Percentiles rank a stretch among this genome's conserved stretches.
Conservation (phyloP, 2,888 invertebrate species). For the Lasioglossum morio region DNA sequence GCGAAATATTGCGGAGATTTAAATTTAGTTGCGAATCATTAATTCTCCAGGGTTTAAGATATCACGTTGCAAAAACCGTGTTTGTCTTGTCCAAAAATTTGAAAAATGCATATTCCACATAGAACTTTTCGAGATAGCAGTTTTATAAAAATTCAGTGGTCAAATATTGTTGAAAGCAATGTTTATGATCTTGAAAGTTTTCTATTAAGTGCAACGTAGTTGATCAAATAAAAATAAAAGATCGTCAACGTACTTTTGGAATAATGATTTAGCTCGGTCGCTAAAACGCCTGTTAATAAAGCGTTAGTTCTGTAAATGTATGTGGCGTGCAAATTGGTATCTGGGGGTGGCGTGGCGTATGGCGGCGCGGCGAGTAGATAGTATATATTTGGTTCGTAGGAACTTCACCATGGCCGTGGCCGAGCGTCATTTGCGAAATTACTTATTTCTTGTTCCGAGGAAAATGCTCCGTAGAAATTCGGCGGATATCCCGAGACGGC, state of each 20-base stretch:
- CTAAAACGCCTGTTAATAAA: neutral
- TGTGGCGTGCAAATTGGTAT: neutral
- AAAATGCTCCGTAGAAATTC: constrained; percentile 69
- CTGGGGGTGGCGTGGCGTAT: too few relatives aligned
- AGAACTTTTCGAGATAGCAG: too few relatives aligned
- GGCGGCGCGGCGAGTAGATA: constrained; percentile 21
- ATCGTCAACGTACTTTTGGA: neutral
- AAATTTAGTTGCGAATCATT: constrained; percentile 3
- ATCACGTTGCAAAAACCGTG: neutral
- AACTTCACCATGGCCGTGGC: constrained; percentile 27
- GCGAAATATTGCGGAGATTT: neutral
- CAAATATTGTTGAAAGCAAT: too few relatives aligned
- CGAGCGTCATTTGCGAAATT: constrained; percentile 53
- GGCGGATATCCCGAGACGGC: constrained; percentile 68
- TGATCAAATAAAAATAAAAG: too few relatives aligned
- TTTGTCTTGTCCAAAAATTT: neutral
- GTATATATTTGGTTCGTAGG: constrained; percentile 40
- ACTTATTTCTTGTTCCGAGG: constrained; percentile 53
- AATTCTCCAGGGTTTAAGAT: too few relatives aligned
- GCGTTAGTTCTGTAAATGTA: neutral
- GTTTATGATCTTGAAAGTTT: too few relatives aligned
- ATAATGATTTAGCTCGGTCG: neutral
- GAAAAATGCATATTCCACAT: neutral
- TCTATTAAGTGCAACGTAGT: too few relatives aligned
- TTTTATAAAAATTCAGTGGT: too few relatives aligned